A percentile compares a stretch with the other conserved stretches of the same genome.
phyloP scores from a whole-genome alignment of 2,888 invertebrate species.

The Aleiodes leptofemur region DNA sequence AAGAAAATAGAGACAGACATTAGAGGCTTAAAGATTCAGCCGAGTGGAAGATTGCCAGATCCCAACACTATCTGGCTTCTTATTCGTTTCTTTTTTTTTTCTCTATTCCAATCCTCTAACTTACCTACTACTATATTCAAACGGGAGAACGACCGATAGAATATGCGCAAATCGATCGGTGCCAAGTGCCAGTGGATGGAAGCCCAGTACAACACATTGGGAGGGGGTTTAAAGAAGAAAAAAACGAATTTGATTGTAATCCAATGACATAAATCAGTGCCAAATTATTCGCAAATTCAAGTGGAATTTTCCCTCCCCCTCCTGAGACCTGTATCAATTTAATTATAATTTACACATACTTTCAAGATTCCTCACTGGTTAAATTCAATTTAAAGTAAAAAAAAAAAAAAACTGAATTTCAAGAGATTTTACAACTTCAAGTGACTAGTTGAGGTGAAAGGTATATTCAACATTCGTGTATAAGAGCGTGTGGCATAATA shows the following conservation, averaged over 20 bases:
- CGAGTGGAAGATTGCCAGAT: conserved; percentile 47
- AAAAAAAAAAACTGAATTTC: too few species aligned
- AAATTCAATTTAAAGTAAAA: too few species aligned
- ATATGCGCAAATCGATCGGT: conserved; percentile 63
- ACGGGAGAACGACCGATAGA: conserved; percentile 71
- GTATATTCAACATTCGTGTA: conserved; percentile 38
- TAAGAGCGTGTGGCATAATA: conserved; percentile 48
- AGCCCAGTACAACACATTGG: conserved; percentile 17
- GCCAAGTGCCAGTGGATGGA: conserved; percentile 43
- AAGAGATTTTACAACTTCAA: too few species aligned
- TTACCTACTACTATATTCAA: conserved; percentile 66
- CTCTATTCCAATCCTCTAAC: conserved; percentile 29
- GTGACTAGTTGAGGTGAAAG: conserved; percentile 50
- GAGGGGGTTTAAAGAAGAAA: neutral
- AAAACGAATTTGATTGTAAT: conserved; percentile 37
- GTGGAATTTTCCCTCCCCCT: neutral
- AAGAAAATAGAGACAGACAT: conserved; percentile 22
- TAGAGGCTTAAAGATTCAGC: conserved; percentile 21
- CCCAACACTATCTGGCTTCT: conserved; percentile 46
- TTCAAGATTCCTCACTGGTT: too few species aligned
- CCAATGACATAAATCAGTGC: conserved; percentile 29
- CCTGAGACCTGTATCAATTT: neutral
- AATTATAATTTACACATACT: too few species aligned
- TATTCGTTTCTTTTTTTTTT: conserved; percentile 18
- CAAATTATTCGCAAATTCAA: neutral